Base-by-base conservation (phyloP, 2,888 invertebrate species). In the Caenorhabditis sp. region DNA sequence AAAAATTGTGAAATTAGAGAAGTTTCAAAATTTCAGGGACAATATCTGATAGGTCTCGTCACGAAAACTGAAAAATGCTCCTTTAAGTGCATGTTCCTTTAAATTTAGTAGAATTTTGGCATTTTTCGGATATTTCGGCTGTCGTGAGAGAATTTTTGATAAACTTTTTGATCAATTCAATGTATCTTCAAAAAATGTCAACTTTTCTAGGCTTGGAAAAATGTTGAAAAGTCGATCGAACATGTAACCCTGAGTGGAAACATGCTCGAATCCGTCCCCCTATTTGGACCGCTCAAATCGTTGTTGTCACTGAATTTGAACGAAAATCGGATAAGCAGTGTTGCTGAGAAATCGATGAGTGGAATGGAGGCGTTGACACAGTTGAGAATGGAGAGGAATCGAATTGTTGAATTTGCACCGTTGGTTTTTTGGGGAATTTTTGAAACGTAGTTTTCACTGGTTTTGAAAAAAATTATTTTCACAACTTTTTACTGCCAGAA, bases 361-460 rank as follows among this genome's bases (percentile, higher is more conserved):
- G 63, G 58, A 17, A 36, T 69, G 24, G n/a, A 62, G 3, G 31
- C 66, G 0, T 24, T 73, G 24, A 68, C 64, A 21, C 81, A 83
- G 27, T 37, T 86, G 23, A 76, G 85, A 55, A 66, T 86, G 59
- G 74, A 78, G 49, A 59, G 69, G 54, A 86, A 86, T 66, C 51
- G 69, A 8, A 86, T 86, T 36, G 83, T 83, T 68, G 60, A 64
- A 12, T 66, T 86, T 8, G 66, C 78, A n/a, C 37, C 74, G 81
- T 85, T 64, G 73, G 75, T 66, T 36, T 63, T 26, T 0, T 19
- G 58, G 43, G 14, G 17, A 57, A 23, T 60, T 59, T 37, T 23
- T 2, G n/a, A 36, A 26, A 49, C 24, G 49, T 43, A 10, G 10
- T 21, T 36, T 49, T 49, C 17, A 43, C 43, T 14, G 43, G n/a